These are phyloP conservation scores for Prietella phreatophila DNA, from an alignment of 2,113 vertebrate genomes.

Conservation along the genomic window DNA sequence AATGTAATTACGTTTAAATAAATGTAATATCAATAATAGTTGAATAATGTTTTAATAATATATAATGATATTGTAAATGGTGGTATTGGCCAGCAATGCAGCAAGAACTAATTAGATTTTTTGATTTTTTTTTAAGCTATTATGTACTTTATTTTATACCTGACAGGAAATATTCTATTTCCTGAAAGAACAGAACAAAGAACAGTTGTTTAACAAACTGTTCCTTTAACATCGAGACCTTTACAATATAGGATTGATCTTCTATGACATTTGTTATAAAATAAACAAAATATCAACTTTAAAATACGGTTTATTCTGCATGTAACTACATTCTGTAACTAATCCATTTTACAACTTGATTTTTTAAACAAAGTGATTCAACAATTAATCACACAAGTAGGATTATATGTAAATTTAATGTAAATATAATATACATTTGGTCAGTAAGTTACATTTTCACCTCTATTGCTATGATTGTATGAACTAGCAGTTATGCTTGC, in stretches of 20 bases:
- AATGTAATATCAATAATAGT: background rate
- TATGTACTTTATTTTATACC: background rate
- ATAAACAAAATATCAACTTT: background rate
- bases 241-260: background rate
- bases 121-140: background rate
- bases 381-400: background rate
- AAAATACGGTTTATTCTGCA: background rate
- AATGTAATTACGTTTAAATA: background rate
- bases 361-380: background rate
- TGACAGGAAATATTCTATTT: background rate
- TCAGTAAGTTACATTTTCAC: background rate
- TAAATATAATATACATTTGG: background rate
- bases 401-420: background rate
- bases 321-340: background rate
- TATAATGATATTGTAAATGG: background rate
- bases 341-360: background rate
- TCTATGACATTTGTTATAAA: background rate
- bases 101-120: background rate
- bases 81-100: background rate
- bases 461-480: background rate
- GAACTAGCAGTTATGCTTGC: background rate
- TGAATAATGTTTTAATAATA: background rate
- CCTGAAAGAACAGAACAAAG: background rate
- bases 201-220: constrained; percentile 1
- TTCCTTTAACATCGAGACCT: background rate